Base-by-base conservation (phyloP, 2,113 vertebrate genomes). In the Podarcis cretensis region DNA sequence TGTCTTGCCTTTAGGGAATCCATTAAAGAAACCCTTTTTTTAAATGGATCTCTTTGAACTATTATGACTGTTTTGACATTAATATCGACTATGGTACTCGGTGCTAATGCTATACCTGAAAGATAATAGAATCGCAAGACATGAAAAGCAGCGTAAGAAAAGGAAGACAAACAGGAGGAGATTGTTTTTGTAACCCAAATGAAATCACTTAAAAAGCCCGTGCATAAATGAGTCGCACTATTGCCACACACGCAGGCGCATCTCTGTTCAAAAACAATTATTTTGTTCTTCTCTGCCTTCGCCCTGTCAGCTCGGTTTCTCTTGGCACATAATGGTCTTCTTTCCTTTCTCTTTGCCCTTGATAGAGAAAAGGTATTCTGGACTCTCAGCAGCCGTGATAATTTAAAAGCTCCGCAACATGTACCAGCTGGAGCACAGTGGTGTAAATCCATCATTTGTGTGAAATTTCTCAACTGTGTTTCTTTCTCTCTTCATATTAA, bases 1-100 rank as follows among this genome's bases (percentile, higher is more conserved):
- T n/a, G n/a, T 63, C 57, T 54, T 8, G 40, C 20, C 83, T 83
- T 79, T 48, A 57, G 89, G 79, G 66, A 90, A 90, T 79, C 91
- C 74, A 79, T 88, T 85, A 88, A 88, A 92, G 86, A 79, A 69
- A 23, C 54, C 83, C 75, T 27, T 48, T 32, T 59, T 63, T 18
- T 5, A 63, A 66, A 85, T 76, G 23, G 81, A 85, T 83, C 27
- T 18, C 86, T 90, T 88, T 86, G 83, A 92, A 90, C 74, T 59
- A 16, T 74, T 74, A 32, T 59, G 43, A 20, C n/a, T 57, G 3
- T 20, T 86, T 76, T 82, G 84, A 81, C 75, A 59, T 73, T 83
- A 80, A 71, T 87, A 89, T 40, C 66, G 66, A 40, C 65, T 30
- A 14, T 40, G 78, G 30, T 63, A 12, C 71, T 30, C 14, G 18